phyloP scores from a whole-genome alignment of 2,888 invertebrate genomes.

The Monopis laevigella region DNA sequence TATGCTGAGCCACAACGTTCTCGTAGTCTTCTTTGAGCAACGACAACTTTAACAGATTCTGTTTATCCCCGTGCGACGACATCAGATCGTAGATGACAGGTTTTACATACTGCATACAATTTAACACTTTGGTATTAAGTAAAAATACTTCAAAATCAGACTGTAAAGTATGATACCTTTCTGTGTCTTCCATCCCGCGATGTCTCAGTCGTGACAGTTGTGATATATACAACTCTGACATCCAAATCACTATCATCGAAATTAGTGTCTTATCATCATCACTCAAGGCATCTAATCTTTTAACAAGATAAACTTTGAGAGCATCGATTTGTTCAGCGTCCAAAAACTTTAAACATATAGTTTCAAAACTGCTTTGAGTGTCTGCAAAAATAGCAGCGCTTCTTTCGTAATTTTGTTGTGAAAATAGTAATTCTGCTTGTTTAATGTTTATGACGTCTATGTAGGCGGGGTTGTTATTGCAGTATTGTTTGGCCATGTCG shows the following conservation, averaged over 20 bases:
- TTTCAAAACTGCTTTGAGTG: slow-evolving; percentile 93
- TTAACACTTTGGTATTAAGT: slow-evolving; percentile 73
- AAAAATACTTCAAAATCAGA: slow-evolving; percentile 83
- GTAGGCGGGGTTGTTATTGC: slow-evolving; percentile 81
- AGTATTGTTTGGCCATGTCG: slow-evolving; percentile 86
- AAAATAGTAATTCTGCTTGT: slow-evolving; percentile 88
- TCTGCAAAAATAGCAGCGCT: slow-evolving; percentile 91
- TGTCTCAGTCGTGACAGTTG: slow-evolving; percentile 81
- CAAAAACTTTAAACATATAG: slow-evolving; percentile 91
- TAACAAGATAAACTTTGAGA: slow-evolving; percentile 86
- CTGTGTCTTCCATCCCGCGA: slow-evolving; percentile 41
- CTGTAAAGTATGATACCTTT: slow-evolving; percentile 71
- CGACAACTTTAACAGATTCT: slow-evolving; percentile 88
- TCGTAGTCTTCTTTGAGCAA: slow-evolving; percentile 92
- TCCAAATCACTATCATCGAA: slow-evolving; percentile 94
- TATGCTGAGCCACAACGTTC: slow-evolving; percentile 88
- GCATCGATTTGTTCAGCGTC: slow-evolving; percentile 84
- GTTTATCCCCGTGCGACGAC: slow-evolving; percentile 93
- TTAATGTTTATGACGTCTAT: slow-evolving; percentile 86
- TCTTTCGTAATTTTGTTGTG: slow-evolving; percentile 77
- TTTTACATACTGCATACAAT: slow-evolving; percentile 84
- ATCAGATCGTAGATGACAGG: slow-evolving; percentile 89
- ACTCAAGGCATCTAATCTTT: slow-evolving; percentile 79
- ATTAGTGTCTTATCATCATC: slow-evolving; percentile 85
- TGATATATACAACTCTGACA: slow-evolving; percentile 90